Percentiles rank a stretch among this genome's conserved stretches.
Conservation (phyloP, 2,113 vertebrate genomes). For the Centropus bengalensis region DNA sequence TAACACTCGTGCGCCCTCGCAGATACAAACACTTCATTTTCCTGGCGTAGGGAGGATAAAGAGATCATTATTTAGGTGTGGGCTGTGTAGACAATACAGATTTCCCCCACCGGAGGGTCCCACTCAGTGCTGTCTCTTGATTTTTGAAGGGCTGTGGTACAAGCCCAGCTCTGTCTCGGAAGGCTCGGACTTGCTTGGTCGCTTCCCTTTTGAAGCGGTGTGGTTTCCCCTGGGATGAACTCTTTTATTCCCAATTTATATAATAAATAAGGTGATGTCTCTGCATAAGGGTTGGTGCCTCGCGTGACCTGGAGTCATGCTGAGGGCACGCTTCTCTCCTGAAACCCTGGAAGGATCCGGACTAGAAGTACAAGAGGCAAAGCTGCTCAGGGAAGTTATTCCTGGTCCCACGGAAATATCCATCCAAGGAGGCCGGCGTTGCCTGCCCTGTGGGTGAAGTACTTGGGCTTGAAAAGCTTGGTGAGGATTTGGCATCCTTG, state of each 20-base stretch:
- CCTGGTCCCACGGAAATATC: neutral
- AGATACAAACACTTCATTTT: neutral
- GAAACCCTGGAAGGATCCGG: neutral
- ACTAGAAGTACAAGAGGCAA: neutral
- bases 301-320: neutral
- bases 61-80: neutral
- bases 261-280: neutral
- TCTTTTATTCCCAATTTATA: neutral
- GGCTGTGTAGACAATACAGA: neutral
- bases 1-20: no score
- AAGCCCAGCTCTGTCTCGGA: neutral
- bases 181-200: neutral
- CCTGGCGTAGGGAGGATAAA: neutral
- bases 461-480: neutral
- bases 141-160: neutral
- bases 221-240: neutral
- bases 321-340: neutral
- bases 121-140: neutral
- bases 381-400: neutral
- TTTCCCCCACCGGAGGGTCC: neutral
- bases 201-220: accelerated
- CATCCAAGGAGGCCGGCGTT: neutral
- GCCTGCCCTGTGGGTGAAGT: neutral
- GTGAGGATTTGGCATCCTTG: neutral
- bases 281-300: neutral